phyloP scores from a whole-genome alignment of 35 echinoderm and acorn worm genomes.

The Patiria miniata region DNA sequence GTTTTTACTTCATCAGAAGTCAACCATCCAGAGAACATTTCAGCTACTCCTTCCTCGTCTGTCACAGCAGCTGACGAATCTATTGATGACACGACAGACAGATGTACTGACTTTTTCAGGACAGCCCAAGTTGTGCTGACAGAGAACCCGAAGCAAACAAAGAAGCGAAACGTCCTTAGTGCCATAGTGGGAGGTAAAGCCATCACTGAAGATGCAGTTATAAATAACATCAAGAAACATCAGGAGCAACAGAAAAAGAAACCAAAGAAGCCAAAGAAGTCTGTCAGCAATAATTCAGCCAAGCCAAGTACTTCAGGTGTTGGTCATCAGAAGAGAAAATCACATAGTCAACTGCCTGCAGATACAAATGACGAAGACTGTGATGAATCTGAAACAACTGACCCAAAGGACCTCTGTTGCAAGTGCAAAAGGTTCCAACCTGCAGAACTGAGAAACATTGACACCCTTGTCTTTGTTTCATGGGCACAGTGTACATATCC shows the following conservation, averaged over 20 bases:
- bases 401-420: not conserved
- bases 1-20: conserved; percentile 4
- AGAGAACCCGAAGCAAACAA: not conserved
- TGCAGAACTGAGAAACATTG: not conserved
- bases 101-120: conserved; percentile 1
- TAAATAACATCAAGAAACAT: not conserved
- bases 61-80: not conserved
- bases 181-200: not conserved
- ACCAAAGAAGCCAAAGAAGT: not conserved
- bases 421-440: not conserved
- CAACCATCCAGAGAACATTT: not conserved
- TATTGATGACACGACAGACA: not conserved
- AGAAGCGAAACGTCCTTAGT: not conserved
- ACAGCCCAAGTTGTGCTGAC: not conserved
- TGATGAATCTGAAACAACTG: not conserved
- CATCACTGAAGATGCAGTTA: not conserved
- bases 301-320: not conserved
- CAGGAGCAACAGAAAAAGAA: not conserved
- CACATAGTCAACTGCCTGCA: not conserved
- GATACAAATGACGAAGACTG: not conserved
- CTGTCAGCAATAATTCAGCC: not conserved
- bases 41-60: not conserved
- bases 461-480: not conserved
- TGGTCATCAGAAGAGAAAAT: not conserved
- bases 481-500: not conserved